Evolutionary conservation across 2,113 vertebrate genomes (phyloP), one percentile per base, ranked within the genome.

Genomic region (Helogale parvula): DNA sequence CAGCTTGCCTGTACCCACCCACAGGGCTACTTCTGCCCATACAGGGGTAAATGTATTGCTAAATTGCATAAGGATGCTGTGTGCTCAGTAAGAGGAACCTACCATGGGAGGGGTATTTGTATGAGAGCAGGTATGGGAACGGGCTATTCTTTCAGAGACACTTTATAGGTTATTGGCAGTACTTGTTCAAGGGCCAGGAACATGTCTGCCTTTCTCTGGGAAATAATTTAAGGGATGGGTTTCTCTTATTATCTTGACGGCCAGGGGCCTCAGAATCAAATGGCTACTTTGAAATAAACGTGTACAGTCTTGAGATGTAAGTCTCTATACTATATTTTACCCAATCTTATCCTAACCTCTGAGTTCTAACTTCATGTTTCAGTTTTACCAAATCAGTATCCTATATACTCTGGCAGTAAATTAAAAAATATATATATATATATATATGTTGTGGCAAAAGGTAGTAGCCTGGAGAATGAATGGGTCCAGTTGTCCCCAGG

Each of bases 301-400:
- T 29, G 4, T 33, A 66, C 27, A 8, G 15, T 33, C 35, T 84
- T 74, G 63, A 93, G 45, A 74, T 80, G 1, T 63, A 80, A 60
- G 72, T 86, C 12, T 80, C 38, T 41, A 1, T 1, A 2, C 76
- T 52, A 1, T 50, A 25, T 84, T 90, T 92, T 72, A 63, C 16
- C 2, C 33, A 50, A 1, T 52, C 33, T 31, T 71, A 3, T 19
- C 47, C 45, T 87, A 17, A 50, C 38, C 50, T 88, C 27, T 52
- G 47, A 79, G n/a, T 66, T 90, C 83, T 69, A 33, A 83, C 52
- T 97, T 93, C 74, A 35, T 27, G 9, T 76, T 77, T 95, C 25
- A 89, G 5, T 93, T 89, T 63, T 84, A 69, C 41, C 5, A 4
- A 92, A 4, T 57, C 74, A 19, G 2, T 35, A 31, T 85, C 31